These are phyloP conservation scores for Halcyon chelicuti DNA, from an alignment of 2,797 vertebrate species.

Conservation along the genomic window DNA sequence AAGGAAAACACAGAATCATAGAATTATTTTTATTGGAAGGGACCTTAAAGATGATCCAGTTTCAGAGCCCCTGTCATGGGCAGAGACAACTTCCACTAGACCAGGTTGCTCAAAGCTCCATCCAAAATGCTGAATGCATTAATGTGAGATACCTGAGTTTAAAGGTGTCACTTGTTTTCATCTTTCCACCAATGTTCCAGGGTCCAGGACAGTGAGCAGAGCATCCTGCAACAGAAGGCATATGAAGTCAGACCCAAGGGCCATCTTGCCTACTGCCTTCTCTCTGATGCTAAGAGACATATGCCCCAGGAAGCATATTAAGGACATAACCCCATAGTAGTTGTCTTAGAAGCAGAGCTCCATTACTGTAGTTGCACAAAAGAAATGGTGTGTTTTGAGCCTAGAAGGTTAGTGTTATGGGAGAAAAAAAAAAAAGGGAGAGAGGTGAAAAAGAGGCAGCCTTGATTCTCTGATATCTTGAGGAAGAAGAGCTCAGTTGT, in stretches of 20 bases:
- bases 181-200: not conserved
- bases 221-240: not conserved
- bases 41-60: not conserved
- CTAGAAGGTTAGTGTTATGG: not conserved
- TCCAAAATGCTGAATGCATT: not conserved
- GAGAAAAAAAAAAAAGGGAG: too few relatives aligned
- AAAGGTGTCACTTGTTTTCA: not conserved
- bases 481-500: not conserved
- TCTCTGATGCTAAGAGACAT: not conserved
- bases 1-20: not conserved
- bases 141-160: not conserved
- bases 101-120: not conserved
- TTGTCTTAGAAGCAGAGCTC: not conserved
- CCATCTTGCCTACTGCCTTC: not conserved
- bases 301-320: not conserved
- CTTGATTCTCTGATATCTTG: not conserved
- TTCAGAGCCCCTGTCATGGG: not conserved
- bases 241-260: not conserved
- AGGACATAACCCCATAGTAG: not conserved
- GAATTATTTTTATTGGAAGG: not conserved
- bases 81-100: not conserved
- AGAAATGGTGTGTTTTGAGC: not conserved
- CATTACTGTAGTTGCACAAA: not conserved
- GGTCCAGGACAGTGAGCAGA: accelerated
- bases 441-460: not conserved